Percentiles rank a stretch among this genome's conserved stretches.
Evolutionary conservation across 2,113 vertebrate genomes (phyloP).

Genomic region (Equus quagga): DNA sequence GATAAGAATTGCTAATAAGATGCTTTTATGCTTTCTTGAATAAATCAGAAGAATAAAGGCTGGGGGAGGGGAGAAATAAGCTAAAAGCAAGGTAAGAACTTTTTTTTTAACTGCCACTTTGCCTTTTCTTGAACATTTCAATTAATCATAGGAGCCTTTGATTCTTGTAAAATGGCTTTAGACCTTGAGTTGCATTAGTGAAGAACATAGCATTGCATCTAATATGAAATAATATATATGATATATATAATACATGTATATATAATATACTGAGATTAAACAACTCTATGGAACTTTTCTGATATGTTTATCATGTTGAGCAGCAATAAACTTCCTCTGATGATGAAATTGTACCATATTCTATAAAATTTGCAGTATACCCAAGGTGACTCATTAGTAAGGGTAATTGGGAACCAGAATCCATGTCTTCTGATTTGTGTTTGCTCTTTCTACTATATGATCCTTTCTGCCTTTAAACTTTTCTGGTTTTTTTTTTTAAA

Average conservation of each 20-base stretch:
- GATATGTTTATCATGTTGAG: not conserved
- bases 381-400: not conserved
- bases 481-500: too few species aligned
- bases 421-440: not conserved
- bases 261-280: not conserved
- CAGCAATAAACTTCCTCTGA: not conserved
- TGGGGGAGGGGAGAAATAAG: not conserved
- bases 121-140: conserved; percentile 47
- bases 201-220: not conserved
- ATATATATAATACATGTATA: not conserved
- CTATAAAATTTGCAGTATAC: not conserved
- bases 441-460: not conserved
- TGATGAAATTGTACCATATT: not conserved
- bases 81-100: not conserved
- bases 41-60: conserved; percentile 49
- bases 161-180: not conserved
- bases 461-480: not conserved
- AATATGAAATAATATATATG: not conserved
- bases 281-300: not conserved
- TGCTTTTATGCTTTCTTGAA: conserved; percentile 53
- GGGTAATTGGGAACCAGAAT: not conserved
- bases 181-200: not conserved
- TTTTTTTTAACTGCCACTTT: not conserved
- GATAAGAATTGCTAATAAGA: conserved; percentile 63
- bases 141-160: conserved; percentile 31